These are phyloP conservation scores for Ormyrus rosae DNA, from an alignment of 2,888 invertebrate species.

Conservation along the genomic window DNA sequence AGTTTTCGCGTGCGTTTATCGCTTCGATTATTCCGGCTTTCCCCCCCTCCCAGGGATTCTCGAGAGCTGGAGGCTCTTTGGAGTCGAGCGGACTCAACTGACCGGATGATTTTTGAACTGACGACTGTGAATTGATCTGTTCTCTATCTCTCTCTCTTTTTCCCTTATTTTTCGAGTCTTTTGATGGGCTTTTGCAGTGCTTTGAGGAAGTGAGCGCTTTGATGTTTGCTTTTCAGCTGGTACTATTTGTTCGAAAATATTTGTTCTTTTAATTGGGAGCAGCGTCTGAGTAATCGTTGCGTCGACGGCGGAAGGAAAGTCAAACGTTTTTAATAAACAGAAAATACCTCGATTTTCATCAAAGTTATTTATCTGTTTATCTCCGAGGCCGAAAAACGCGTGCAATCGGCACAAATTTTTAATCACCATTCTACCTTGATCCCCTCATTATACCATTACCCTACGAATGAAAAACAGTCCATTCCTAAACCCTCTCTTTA, in stretches of 20 bases:
- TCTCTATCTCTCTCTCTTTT: constrained; percentile 21
- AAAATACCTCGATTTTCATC: too few species aligned
- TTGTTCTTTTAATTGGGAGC: too few species aligned
- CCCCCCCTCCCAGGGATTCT: background rate
- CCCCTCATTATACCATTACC: too few species aligned
- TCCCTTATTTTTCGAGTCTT: background rate
- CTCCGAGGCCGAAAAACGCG: too few species aligned
- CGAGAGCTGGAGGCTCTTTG: constrained; percentile 7
- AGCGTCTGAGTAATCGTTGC: too few species aligned
- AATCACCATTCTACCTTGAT: too few species aligned
- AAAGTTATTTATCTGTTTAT: too few species aligned
- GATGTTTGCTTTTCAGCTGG: background rate
- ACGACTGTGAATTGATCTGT: constrained; percentile 48
- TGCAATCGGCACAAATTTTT: too few species aligned
- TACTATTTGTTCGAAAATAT: background rate
- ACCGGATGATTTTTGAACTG: constrained; percentile 45
- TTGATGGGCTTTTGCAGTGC: background rate
- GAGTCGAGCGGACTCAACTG: constrained; percentile 53
- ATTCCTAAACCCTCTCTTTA: too few species aligned
- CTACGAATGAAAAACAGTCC: too few species aligned
- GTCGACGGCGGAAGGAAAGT: too few species aligned
- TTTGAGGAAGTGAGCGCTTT: background rate
- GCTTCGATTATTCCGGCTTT: constrained; percentile 12
- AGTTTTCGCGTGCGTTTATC: constrained; percentile 51
- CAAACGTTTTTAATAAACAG: too few species aligned